Evolutionary conservation across 2,797 vertebrate species (phyloP), one percentile per base, ranked within the genome.

Genomic region (Basileuterus tristriatus): DNA sequence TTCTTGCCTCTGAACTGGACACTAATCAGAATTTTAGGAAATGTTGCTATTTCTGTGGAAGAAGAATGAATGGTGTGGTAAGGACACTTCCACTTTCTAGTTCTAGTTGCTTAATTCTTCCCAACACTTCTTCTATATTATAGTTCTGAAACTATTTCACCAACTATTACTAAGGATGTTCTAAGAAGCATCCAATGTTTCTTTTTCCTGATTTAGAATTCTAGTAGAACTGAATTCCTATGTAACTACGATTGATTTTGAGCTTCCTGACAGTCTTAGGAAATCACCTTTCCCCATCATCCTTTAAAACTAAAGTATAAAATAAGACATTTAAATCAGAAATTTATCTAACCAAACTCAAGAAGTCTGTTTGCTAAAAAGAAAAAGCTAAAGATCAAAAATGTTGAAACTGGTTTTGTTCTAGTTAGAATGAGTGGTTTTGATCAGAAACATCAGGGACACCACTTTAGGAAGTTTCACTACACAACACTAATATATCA

Each of bases 61-160:
- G 50, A 41, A 15, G 19, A 88, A 9, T 15, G 15, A 86, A 58
- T 24, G 30, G 36, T 17, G 15, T 41, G 21, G 36, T 56, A 41
- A 79, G 59, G 52, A 70, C 34, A 46, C 41, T 95, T 96, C 43
- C 55, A 89, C 70, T 87, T 96, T 65, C 90, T 47, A 56, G 36
- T 63, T 84, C 55, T 29, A n/a, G 37, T 79, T 69, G 76, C 49
- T 78, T 76, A 53, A 92, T 43, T 84, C 56, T 63, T 82, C 56
- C 34, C 29, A 63, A n/a, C 1, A 11, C 15, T 78, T 50, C 16
- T 78, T 44, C 36, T 69, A 2, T 27, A 59, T 37, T 30, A 69
- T 23, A 56, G 23, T 55, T 90, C 36, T 37, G 74, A 67, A 86
- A 79, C 15, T 29, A 34, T 72, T 88, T 86, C 77, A 89, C 9